Evolutionary conservation across 2,888 invertebrate species (phyloP).

Genomic region (Chromoteleia sp.): DNA sequence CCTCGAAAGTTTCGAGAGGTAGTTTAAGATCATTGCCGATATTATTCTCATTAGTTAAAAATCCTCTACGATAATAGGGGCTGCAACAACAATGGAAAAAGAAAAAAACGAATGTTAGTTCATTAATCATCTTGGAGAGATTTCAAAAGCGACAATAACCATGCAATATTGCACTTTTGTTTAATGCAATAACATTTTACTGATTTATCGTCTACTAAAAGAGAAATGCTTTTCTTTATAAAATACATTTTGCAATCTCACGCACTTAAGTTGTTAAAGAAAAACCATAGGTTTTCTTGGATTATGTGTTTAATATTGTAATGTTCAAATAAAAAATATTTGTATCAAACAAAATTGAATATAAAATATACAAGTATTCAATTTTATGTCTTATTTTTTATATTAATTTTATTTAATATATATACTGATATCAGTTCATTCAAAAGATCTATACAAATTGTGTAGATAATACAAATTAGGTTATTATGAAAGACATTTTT

Average conservation of each 20-base stretch:
- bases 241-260: background rate
- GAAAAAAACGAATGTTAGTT: slow-evolving; percentile 21
- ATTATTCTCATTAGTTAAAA: slow-evolving; percentile 42
- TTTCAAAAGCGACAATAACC: background rate
- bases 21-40: slow-evolving; percentile 16
- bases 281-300: slow-evolving; percentile 30
- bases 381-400: no score
- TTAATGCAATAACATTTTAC: background rate
- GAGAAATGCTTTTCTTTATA: no score
- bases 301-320: background rate
- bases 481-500: no score
- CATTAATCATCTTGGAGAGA: background rate
- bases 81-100: slow-evolving; percentile 47
- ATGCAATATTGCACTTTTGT: background rate
- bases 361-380: no score
- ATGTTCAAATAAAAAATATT: slow-evolving; percentile 3
- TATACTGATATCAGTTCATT: no score
- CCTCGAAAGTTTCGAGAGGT: slow-evolving; percentile 18
- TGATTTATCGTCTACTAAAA: background rate
- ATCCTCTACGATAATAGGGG: slow-evolving; percentile 29
- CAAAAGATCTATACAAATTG: no score
- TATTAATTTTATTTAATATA: no score
- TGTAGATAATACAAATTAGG: no score
- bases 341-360: no score
- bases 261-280: slow-evolving; percentile 8